phyloP scores from a whole-genome alignment of 2,797 vertebrate genomes.

The Gallinago stenura region DNA sequence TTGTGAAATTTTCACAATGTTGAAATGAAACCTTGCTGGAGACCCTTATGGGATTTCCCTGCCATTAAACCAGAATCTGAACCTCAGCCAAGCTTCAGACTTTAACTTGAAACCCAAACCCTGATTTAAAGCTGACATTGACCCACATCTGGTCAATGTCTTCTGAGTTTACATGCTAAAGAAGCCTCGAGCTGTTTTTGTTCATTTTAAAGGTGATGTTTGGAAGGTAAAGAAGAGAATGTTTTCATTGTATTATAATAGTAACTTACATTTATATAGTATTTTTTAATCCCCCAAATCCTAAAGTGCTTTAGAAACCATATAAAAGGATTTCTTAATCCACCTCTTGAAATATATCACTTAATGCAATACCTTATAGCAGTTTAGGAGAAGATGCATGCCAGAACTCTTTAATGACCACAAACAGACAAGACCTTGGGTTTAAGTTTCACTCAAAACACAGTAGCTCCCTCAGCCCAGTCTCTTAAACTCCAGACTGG shows the following conservation, averaged over 20 bases:
- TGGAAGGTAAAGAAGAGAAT: background rate
- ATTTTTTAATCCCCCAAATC: background rate
- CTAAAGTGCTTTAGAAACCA: background rate
- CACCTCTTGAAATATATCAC: background rate
- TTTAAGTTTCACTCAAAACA: constrained; percentile 25
- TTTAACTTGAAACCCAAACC: constrained; percentile 2
- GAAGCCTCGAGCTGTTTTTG: background rate
- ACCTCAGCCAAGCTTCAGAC: background rate
- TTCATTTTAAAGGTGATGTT: background rate
- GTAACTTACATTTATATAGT: background rate
- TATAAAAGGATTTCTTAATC: background rate
- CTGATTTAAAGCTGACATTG: background rate
- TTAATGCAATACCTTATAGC: background rate
- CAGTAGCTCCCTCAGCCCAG: background rate
- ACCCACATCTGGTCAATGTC: background rate
- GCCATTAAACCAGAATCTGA: background rate
- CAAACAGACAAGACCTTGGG: background rate
- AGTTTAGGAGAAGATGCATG: background rate
- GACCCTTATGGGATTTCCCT: background rate
- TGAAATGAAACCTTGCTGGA: background rate
- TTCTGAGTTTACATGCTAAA: background rate
- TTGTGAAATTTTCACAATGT: background rate
- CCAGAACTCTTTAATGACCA: background rate
- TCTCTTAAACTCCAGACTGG: background rate
- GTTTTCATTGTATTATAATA: background rate